Percentiles rank a stretch among this genome's conserved stretches.
phyloP scores from a whole-genome alignment of 1,140 invertebrate genomes.

The Neotoxoptera formosana region DNA sequence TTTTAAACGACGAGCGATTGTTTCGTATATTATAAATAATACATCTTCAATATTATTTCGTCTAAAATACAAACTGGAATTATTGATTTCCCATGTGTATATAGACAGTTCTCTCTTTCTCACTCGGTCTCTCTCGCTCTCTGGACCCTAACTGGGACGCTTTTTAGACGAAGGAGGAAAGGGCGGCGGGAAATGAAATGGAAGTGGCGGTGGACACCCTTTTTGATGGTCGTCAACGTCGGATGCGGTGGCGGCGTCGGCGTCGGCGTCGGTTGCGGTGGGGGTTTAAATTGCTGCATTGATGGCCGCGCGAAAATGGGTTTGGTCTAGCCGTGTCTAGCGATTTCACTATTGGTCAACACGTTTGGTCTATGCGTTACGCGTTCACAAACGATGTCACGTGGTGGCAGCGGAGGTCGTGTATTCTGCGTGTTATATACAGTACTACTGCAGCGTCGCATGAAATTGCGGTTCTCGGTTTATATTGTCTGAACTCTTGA shows the following conservation, averaged over 20 bases:
- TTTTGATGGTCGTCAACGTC: constrained; percentile 29
- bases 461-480: neutral
- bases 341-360: constrained; percentile 53
- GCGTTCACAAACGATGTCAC: neutral
- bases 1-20: neutral
- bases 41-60: neutral
- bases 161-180: neutral
- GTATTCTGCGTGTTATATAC: neutral
- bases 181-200: neutral
- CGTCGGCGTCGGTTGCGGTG: neutral
- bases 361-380: constrained; percentile 23
- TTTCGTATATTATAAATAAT: neutral
- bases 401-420: neutral
- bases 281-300: constrained; percentile 35
- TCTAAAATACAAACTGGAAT: neutral
- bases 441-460: neutral
- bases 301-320: constrained; percentile 56
- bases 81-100: constrained; percentile 29
- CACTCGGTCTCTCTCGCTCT: constrained; percentile 6
- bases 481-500: neutral
- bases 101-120: neutral
- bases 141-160: constrained; percentile 27
- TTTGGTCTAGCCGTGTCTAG: constrained; percentile 46
- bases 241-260: constrained; percentile 13
- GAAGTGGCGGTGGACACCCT: constrained; percentile 30